These are phyloP conservation scores for Nixonia krombeini DNA, from an alignment of 1,140 invertebrate species.

Conservation along the genomic window DNA sequence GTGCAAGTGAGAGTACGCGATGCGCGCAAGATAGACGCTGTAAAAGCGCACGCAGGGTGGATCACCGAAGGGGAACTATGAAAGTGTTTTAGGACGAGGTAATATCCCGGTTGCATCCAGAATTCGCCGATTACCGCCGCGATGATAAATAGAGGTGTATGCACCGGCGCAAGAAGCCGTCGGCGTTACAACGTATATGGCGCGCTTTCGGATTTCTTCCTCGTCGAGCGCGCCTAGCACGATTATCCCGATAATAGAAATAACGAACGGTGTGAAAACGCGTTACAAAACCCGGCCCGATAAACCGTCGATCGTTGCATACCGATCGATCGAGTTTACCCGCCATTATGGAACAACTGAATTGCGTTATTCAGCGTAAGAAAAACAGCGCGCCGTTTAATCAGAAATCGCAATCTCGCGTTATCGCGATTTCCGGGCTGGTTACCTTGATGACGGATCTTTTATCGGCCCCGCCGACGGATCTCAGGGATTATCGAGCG, in stretches of 20 bases:
- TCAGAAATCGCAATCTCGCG: conserved; percentile 4
- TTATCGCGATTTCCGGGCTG: conserved; percentile 30
- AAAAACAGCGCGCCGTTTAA: background rate
- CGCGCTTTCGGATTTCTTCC: conserved; percentile 48
- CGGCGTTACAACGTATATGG: conserved; percentile 19
- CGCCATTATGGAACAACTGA: background rate
- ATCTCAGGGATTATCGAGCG: conserved; percentile 10
- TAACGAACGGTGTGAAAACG: conserved; percentile 35
- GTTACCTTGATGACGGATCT: conserved; percentile 16
- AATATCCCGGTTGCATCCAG: conserved; percentile 50
- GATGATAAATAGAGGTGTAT: conserved; percentile 48
- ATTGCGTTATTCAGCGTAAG: background rate
- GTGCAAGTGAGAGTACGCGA: conserved; percentile 45
- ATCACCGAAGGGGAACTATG: conserved; percentile 65
- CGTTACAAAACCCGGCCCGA: conserved; percentile 11
- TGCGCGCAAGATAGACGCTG: too few species aligned
- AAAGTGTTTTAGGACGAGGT: conserved; percentile 60
- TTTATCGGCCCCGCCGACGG: background rate
- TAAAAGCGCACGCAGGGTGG: conserved; percentile 61
- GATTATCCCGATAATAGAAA: conserved; percentile 39
- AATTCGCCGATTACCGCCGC: conserved; percentile 47
- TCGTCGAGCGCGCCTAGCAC: conserved; percentile 33
- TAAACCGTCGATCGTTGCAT: background rate
- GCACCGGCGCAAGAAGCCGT: conserved; percentile 34
- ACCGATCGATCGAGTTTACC: background rate